phyloP scores from a whole-genome alignment of 1,140 invertebrate genomes.

The Triops cancriformis region DNA sequence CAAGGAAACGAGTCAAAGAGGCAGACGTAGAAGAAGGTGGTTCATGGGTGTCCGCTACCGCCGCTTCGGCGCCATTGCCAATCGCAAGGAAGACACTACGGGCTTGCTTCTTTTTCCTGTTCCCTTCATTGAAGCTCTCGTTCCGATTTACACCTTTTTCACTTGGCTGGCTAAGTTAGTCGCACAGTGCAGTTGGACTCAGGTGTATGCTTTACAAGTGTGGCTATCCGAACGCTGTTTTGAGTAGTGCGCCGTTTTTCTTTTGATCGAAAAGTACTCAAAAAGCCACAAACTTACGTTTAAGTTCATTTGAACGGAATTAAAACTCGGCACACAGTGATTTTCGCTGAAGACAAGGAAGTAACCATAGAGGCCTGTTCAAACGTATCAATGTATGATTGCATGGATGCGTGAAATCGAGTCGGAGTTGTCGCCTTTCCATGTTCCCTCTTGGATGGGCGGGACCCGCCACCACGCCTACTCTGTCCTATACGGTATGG shows the following conservation, averaged over 20 bases:
- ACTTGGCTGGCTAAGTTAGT: conserved; percentile 13
- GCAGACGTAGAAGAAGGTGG: conserved; percentile 3
- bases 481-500: not conserved
- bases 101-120: not conserved
- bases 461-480: not conserved
- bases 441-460: not conserved
- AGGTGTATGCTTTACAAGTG: not conserved
- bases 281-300: too few relatives aligned
- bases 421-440: not conserved
- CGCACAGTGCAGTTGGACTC: not conserved
- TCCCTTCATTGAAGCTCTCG: conserved; percentile 7
- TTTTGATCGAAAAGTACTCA: too few relatives aligned
- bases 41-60: conserved; percentile 3
- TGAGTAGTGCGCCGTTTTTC: too few relatives aligned
- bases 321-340: too few relatives aligned
- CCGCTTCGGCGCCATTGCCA: conserved; percentile 11
- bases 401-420: not conserved
- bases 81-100: conserved; percentile 10
- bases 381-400: not conserved
- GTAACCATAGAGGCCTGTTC: not conserved
- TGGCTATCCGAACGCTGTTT: not conserved
- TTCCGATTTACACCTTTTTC: not conserved
- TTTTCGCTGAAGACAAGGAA: too few relatives aligned
- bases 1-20: not conserved
- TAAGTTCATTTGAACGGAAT: too few relatives aligned